phyloP scores from a whole-genome alignment of 2,888 invertebrate species.

The Chaetogeoica ovagalla region DNA sequence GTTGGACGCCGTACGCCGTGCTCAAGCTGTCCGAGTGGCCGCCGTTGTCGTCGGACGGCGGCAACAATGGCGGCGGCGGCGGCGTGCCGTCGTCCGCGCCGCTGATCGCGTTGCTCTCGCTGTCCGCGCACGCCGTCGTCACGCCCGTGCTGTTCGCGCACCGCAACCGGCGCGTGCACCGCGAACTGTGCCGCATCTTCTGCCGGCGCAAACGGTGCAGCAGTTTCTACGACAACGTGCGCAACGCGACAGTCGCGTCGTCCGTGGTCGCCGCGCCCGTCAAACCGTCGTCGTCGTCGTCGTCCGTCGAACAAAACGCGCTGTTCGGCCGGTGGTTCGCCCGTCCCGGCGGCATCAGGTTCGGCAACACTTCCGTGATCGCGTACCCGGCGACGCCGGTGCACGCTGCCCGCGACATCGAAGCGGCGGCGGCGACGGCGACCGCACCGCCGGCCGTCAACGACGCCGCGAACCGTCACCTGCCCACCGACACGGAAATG shows the following conservation, averaged over 20 bases:
- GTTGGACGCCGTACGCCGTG: conserved; percentile 64
- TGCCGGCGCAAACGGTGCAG: conserved; percentile 53
- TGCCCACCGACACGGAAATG: conserved; percentile 62
- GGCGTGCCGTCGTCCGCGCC: conserved; percentile 50
- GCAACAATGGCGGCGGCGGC: not conserved
- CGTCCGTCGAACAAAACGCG: not conserved
- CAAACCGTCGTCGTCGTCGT: not conserved
- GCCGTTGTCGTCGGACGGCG: conserved; percentile 43
- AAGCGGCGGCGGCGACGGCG: conserved; percentile 44
- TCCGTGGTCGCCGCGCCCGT: conserved; percentile 19
- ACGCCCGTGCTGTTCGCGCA: conserved; percentile 79
- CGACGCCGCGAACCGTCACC: no score
- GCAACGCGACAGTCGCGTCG: conserved; percentile 43
- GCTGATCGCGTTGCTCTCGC: conserved; percentile 54
- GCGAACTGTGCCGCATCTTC: conserved; percentile 61
- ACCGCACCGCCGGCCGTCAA: conserved; percentile 53
- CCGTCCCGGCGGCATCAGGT: conserved; percentile 35
- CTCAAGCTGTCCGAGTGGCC: conserved; percentile 55
- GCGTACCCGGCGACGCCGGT: not conserved
- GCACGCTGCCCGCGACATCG: not conserved
- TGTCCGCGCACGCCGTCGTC: conserved; percentile 66
- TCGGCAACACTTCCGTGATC: conserved; percentile 59
- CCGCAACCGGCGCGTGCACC: conserved; percentile 70
- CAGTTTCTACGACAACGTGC: conserved; percentile 54
- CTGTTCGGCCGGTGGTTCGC: conserved; percentile 47